Percentiles rank a stretch among this genome's conserved stretches.
Conservation (phyloP, 2,113 vertebrate genomes). For the Struthidea cinerea region DNA sequence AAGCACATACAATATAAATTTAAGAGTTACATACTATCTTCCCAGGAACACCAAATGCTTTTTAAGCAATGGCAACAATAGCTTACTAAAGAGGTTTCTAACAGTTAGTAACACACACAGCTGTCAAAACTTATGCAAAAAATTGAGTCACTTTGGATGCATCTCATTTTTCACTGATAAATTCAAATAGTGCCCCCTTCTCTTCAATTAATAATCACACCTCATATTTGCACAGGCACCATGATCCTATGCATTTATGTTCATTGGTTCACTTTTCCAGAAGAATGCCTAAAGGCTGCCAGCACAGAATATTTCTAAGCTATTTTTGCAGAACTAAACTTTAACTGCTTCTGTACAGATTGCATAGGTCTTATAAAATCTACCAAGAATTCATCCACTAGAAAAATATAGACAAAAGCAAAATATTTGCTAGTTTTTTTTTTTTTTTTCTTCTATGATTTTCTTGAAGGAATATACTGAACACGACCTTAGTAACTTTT, state of each 20-base stretch:
- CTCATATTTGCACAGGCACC: neutral
- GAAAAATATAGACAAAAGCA: neutral
- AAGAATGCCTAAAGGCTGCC: neutral
- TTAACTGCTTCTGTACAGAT: neutral
- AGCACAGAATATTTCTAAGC: neutral
- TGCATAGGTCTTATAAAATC: neutral
- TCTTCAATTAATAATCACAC: neutral
- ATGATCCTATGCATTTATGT: rapidly evolving
- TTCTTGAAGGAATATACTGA: neutral
- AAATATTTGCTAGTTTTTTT: neutral
- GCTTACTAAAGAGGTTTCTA: neutral
- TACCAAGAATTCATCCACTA: neutral
- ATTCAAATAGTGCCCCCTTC: neutral
- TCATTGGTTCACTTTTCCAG: neutral
- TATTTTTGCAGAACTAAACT: neutral
- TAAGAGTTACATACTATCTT: neutral
- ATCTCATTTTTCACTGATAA: neutral
- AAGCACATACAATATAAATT: neutral
- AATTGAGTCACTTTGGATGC: neutral
- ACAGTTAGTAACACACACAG: neutral
- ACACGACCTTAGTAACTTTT: neutral
- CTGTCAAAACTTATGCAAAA: neutral
- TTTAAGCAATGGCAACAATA: neutral
- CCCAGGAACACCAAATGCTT: neutral
- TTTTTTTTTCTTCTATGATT: neutral